Base-by-base conservation (phyloP, 2,113 vertebrate species). In the Phrynosoma blainvillii region DNA sequence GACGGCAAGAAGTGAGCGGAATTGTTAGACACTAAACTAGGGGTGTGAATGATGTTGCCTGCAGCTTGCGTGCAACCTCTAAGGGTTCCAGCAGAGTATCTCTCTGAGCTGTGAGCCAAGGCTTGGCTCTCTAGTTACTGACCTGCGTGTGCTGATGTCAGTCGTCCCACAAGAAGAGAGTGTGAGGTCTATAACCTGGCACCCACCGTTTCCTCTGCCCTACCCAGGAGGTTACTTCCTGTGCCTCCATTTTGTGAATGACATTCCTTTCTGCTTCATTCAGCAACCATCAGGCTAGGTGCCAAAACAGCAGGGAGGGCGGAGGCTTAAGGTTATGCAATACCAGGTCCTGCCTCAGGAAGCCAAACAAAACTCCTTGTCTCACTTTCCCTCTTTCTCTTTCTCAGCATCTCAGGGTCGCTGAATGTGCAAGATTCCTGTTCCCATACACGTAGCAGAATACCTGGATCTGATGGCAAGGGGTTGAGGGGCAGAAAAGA, bases 231-330 rank as follows among this genome's bases (percentile, higher is more conserved):
- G 96, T 96, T 96, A 96, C 96, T 96, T 94, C 95, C 97, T 97
- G 97, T 97, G 95, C 97, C 97, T 98, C 97, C 96, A 96, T 97
- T 98, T 98, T 97, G 97, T 98, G 98, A 98, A 98, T 98, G 97
- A 97, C 98, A 98, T 98, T 98, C 97, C 96, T 97, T 68, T 95
- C 94, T 95, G 94, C 95, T 96, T 93, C 93, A 95, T 95, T 91
- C 95, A 96, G 95, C 92, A 89, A 91, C 87, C 93, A 87, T 78
- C 2, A 79, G 59, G 56, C 54, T 71, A 30, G 1, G 56, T n/a
- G 71, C 52, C 80, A 88, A 73, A 1, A 6, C 1, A 36, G n/a
- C 32, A 88, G 62, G 81, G 81, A 94, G 93, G 93, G 92, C 88
- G 86, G 94, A 87, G 94, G 95, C 94, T 92, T 92, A 88, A 95